Conservation (phyloP, 92 coral and sea anemone genomes). For the Heliopora coerulea region DNA sequence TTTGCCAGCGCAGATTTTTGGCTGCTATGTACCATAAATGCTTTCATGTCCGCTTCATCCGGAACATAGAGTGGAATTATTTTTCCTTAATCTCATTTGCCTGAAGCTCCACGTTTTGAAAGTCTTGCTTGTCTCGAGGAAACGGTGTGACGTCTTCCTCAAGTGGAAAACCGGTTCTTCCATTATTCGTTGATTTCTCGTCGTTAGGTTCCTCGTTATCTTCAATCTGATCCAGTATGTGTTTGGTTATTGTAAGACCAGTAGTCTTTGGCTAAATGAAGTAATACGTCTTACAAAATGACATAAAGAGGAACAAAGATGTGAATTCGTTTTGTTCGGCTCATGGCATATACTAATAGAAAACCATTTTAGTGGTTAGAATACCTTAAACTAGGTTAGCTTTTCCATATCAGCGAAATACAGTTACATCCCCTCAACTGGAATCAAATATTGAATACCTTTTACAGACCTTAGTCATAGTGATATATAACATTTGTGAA, state of each 20-base stretch:
- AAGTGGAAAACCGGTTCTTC: background rate
- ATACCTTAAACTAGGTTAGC: background rate
- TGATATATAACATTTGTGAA: no score
- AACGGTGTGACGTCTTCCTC: no score
- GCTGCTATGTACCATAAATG: conserved; percentile 19
- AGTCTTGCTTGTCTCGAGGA: background rate
- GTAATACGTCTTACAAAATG: conserved; percentile 65
- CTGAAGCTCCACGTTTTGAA: conserved; percentile 27
- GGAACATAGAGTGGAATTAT: conserved; percentile 57
- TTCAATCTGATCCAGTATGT: conserved; percentile 15
- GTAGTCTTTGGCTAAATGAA: conserved; percentile 86
- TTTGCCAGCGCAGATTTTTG: conserved; percentile 4
- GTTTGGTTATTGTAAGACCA: conserved; percentile 48
- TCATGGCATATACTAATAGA: background rate
- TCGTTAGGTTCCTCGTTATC: conserved; percentile 30
- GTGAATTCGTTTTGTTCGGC: background rate
- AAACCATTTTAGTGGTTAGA: background rate
- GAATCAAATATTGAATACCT: no score
- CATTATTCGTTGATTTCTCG: background rate
- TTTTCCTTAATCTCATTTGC: conserved; percentile 3
- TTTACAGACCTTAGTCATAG: no score
- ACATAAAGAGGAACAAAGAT: no score
- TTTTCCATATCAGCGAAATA: background rate
- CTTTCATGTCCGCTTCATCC: conserved; percentile 52
- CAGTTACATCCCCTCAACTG: no score